Conservation (phyloP, 2,888 invertebrate genomes). For the Megastigmus dorsalis region DNA sequence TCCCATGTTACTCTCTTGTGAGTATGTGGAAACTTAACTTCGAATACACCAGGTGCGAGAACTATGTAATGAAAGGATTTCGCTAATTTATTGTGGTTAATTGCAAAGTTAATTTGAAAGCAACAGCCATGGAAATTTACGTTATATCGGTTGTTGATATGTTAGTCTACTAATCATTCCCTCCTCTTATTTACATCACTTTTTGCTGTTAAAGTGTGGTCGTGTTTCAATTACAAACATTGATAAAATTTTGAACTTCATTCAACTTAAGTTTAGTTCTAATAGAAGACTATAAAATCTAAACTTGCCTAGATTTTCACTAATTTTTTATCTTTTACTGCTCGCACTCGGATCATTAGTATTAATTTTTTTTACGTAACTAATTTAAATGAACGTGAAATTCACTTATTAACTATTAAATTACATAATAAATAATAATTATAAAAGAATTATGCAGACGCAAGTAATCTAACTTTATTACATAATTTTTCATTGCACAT, state of each 20-base stretch:
- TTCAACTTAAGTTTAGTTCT: conserved; percentile 14
- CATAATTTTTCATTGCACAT: too few species aligned
- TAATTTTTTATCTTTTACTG: neutral
- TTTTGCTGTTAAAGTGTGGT: neutral
- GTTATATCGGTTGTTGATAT: conserved; percentile 40
- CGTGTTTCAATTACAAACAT: conserved; percentile 27
- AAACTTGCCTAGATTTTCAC: neutral
- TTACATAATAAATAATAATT: too few species aligned
- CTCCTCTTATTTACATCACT: conserved; percentile 34
- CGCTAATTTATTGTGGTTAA: neutral
- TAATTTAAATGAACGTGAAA: neutral
- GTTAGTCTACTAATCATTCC: conserved; percentile 33
- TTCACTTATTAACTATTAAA: neutral
- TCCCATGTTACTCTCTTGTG: neutral
- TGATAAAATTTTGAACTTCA: conserved; percentile 19
- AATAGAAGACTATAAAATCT: conserved; percentile 25
- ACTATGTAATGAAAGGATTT: neutral
- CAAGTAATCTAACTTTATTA: too few species aligned
- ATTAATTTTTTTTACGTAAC: neutral
- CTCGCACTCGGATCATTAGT: neutral
- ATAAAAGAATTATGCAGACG: too few species aligned
- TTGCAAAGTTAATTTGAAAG: conserved; percentile 7
- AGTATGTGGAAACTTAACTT: conserved; percentile 16
- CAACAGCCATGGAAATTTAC: conserved; percentile 21
- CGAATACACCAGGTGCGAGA: neutral